Evolutionary conservation across 2,888 invertebrate species (phyloP), one percentile per base, ranked within the genome.

Genomic region (Mythimna impura): DNA sequence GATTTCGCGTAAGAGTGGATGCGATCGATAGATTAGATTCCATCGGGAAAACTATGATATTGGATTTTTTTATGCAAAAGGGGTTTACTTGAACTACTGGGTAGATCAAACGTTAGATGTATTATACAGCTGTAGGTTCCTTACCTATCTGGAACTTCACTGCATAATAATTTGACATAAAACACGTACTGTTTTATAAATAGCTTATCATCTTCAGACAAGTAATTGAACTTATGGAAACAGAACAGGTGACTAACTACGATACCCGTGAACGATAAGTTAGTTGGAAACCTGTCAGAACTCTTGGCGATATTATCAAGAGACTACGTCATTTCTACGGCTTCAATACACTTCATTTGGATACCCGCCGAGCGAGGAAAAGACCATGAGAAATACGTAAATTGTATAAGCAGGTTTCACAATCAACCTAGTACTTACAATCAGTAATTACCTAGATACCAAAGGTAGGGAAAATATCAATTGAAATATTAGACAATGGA

Each of bases 401-500:
- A 71, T 58, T 73, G 55, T 69, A 67, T 61, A 65, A 14, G 20
- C 50, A 69, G 60, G 69, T 75, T 79, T 70, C 58, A 75, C 68
- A 86, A 85, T 76, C 62, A 67, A 73, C 72, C 73, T 77, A 79
- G 68, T 54, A 80, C 47, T 63, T 77, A 80, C 67, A 68, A 62
- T 57, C 67, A 55, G 67, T 79, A 80, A 78, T 75, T 80, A 76
- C 25, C 47, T 72, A 70, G 47, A n/a, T 36, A 54, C 63, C 70
- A 60, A 52, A 55, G 57, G 25, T 55, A 63, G 52, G 40, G 55
- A 76, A 72, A 83, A 85, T 73, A 77, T 65, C 66, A 73, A 80
- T 78, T 65, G 66, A 70, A 69, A 81, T 81, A 72, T 79, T 73
- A 79, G 69, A 86, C 85, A 86, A 84, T 85, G 43, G 71, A 68